Conservation (phyloP, 1,140 invertebrate genomes). For the Drosophila nannoptera region DNA sequence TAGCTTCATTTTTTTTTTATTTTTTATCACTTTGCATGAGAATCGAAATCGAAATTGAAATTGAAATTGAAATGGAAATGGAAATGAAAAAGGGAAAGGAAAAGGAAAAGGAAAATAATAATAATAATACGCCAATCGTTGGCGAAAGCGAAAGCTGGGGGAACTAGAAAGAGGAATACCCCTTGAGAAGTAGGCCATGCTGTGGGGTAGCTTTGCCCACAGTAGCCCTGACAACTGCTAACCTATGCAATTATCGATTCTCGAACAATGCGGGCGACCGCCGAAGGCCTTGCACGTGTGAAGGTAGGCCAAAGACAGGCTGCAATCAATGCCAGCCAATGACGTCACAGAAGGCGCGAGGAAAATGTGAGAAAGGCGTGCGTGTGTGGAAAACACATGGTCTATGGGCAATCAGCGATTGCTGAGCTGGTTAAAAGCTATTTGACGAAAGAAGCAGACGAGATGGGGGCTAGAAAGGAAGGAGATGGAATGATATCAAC, state of each 20-base stretch:
- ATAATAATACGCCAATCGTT: too few relatives aligned
- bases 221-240: conserved; percentile 48
- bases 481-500: too few relatives aligned
- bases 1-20: conserved; percentile 40
- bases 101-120: conserved; percentile 14
- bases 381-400: too few relatives aligned
- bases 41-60: conserved; percentile 38
- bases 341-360: conserved; percentile 40
- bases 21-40: conserved; percentile 5
- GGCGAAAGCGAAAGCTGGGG: too few relatives aligned
- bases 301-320: conserved; percentile 28
- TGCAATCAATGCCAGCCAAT: conserved; percentile 62
- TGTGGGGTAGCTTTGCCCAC: conserved; percentile 10
- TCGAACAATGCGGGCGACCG: conserved; percentile 44
- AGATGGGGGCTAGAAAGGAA: too few relatives aligned
- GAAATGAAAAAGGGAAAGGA: conserved; percentile 49
- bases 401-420: background rate
- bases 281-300: conserved; percentile 3
- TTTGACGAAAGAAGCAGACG: background rate
- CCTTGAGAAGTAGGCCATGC: background rate
- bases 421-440: conserved; percentile 11
- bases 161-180: background rate
- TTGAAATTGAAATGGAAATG: conserved; percentile 59
- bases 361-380: conserved; percentile 11
- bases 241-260: conserved; percentile 69